A percentile compares a stretch with the other conserved stretches of the same genome.
Evolutionary conservation across 2,888 invertebrate species (phyloP).

Genomic region (Quadroppia sp.): DNA sequence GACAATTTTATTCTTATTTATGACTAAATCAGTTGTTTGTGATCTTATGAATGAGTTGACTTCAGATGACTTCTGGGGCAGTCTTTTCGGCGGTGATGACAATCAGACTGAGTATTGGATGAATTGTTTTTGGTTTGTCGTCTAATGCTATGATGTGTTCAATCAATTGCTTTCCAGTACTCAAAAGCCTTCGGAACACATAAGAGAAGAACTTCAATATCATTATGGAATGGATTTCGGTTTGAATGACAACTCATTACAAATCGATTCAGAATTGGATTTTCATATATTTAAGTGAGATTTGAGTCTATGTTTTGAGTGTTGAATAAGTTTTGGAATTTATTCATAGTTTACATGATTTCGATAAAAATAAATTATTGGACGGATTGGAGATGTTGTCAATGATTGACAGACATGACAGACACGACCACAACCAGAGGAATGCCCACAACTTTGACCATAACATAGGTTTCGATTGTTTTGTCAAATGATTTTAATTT

Average conservation of each 20-base stretch:
- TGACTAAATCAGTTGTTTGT: not conserved
- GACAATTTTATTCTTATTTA: not conserved
- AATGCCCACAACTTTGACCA: not conserved
- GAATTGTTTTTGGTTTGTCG: not conserved
- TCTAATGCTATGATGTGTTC: not conserved
- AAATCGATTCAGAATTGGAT: not conserved
- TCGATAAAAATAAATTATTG: constrained; percentile 78
- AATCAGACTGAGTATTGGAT: not conserved
- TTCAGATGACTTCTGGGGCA: constrained; percentile 14
- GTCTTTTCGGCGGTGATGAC: not conserved
- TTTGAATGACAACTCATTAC: not conserved
- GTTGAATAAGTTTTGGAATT: not conserved
- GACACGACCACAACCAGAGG: not conserved
- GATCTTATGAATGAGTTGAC: not conserved
- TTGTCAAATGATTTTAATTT: not conserved
- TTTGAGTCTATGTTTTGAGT: not conserved
- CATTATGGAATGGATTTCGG: constrained; percentile 3
- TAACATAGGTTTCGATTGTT: not conserved
- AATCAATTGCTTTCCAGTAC: not conserved
- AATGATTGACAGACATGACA: constrained; percentile 55
- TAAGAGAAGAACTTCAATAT: constrained; percentile 6
- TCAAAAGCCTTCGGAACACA: not conserved
- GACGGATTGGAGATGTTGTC: constrained; percentile 84
- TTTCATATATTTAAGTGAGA: constrained; percentile 34
- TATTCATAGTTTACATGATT: constrained; percentile 64